Evolutionary conservation across 2,113 vertebrate species (phyloP), one percentile per base, ranked within the genome.

Genomic region (Callaeas wilsoni): DNA sequence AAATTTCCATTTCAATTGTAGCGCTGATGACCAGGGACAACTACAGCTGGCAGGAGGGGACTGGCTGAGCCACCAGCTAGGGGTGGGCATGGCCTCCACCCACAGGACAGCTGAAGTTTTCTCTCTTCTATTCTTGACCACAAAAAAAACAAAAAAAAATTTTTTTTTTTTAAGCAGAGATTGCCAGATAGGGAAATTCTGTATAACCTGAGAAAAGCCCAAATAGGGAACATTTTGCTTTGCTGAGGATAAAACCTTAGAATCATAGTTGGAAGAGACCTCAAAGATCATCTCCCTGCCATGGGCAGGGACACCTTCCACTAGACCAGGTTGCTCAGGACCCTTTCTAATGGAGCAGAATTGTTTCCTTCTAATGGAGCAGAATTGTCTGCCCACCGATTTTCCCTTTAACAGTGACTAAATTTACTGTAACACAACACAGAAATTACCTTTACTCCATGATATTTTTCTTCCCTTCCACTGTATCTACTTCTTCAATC

Each of bases 11-110:
- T 89, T 50, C 19, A 4, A 4, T 16, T 71, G 29, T 12, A 47
- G 52, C 0, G 0, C 55, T 16, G 20, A 10, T 73, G 68, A 29
- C 33, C 1, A 0, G 26, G n/a, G n/a, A 68, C 42, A 91, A 46
- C 6, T 27, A n/a, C 14, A 41, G 65, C 52, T 20, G 30, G 18
- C 46, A 30, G 60, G 69, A 84, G 78, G 22, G 22, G 30, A 29
- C 55, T 8, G 39, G 19, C 41, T 33, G 22, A 57, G 44, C 16
- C 3, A 22, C 19, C 2, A 1, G 26, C 6, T 7, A 23, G 0
- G 10, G 30, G 21, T 7, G 22, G 32, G 29, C 32, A 92, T 0
- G 5, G 57, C 44, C 52, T 78, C 62, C 41, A 71, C 32, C 21
- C 5, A 1, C 6, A 35, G 32, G 15, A 49, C 3, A 4, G 33